These are phyloP conservation scores for Tylochromis polylepis DNA, from an alignment of 2,113 vertebrate genomes.

Conservation along the genomic window DNA sequence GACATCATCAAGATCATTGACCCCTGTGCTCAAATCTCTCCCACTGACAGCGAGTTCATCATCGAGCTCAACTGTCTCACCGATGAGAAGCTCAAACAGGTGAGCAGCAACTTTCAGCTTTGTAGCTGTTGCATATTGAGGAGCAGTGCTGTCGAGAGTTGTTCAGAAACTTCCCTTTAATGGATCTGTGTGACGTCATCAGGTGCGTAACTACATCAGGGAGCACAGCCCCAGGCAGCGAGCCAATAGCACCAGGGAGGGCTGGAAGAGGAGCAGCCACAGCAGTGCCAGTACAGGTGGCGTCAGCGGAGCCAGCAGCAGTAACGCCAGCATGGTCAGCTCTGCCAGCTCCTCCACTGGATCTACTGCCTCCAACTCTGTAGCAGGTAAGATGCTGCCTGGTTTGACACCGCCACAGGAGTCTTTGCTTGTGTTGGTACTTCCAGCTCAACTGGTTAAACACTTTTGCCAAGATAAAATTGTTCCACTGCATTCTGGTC, in stretches of 20 bases:
- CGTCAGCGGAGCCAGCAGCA: constrained; percentile 83
- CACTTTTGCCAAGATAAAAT: not conserved
- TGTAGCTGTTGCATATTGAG: not conserved
- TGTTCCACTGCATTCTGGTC: not conserved
- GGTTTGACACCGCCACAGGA: not conserved
- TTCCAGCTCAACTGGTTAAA: not conserved
- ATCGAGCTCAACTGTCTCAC: constrained; percentile 98
- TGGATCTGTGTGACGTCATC: not conserved
- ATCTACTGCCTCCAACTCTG: constrained; percentile 85
- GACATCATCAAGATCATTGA: constrained; percentile 99
- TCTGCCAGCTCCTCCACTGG: constrained; percentile 85
- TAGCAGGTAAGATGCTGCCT: constrained; percentile 38
- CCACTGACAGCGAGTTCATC: constrained; percentile 98
- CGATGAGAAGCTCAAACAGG: constrained; percentile 97
- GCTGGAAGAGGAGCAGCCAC: constrained; percentile 90
- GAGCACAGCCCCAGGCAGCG: constrained; percentile 89
- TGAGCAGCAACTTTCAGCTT: constrained; percentile 45
- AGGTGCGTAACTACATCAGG: constrained; percentile 96
- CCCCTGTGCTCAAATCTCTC: constrained; percentile 94
- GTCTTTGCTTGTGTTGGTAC: not conserved
- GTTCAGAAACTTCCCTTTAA: not conserved
- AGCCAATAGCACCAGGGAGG: constrained; percentile 80
- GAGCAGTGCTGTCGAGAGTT: not conserved
- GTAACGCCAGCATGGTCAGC: constrained; percentile 93
- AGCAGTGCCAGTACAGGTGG: constrained; percentile 88